Conservation (phyloP, 2,113 vertebrate species). For the Himantopus leucocephalus region DNA sequence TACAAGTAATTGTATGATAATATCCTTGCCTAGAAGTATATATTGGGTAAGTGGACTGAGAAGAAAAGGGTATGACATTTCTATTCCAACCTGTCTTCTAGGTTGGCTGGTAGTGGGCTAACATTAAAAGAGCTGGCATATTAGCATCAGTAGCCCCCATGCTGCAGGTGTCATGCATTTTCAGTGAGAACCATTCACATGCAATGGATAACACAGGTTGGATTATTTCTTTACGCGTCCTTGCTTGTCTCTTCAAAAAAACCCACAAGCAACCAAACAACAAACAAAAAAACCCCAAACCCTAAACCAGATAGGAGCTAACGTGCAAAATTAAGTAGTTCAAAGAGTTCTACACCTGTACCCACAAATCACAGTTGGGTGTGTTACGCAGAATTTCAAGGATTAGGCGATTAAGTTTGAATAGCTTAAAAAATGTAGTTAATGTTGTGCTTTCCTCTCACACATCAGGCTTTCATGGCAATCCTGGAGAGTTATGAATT, state of each 20-base stretch:
- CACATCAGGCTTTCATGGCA: not conserved
- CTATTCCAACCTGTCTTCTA: not conserved
- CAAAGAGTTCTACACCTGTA: not conserved
- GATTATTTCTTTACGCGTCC: not conserved
- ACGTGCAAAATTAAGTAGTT: not conserved
- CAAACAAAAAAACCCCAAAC: accelerated
- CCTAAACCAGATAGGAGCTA: not conserved
- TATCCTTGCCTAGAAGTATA: not conserved
- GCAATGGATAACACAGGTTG: not conserved
- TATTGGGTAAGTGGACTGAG: not conserved
- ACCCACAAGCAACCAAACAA: not conserved
- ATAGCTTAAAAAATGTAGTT: not conserved
- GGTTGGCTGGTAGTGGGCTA: not conserved
- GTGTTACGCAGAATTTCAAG: not conserved
- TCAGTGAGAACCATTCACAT: not conserved
- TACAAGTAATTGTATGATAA: not conserved
- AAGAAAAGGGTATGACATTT: not conserved
- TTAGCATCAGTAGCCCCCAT: not conserved
- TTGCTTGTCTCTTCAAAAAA: not conserved
- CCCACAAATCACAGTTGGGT: not conserved
- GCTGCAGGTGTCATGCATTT: not conserved
- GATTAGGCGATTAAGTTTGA: not conserved
- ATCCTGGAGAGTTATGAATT: not conserved
- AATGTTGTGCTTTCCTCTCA: not conserved
- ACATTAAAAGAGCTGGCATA: not conserved